Conservation (phyloP, 2,797 vertebrate species). For the Orientallactaga sibirica region DNA sequence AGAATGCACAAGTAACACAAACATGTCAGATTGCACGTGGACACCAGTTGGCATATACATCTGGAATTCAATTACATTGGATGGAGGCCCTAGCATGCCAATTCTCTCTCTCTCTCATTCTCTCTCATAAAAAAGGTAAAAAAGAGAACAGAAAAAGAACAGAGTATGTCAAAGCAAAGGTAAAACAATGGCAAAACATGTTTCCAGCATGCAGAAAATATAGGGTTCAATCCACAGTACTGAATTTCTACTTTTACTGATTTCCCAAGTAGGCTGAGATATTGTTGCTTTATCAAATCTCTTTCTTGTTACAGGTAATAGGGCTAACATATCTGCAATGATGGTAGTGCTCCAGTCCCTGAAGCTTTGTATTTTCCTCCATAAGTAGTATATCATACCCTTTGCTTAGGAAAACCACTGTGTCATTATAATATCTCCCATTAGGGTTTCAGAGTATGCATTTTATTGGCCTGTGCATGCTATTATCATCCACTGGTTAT, state of each 20-base stretch:
- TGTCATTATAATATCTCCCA: background rate
- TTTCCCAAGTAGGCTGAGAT: background rate
- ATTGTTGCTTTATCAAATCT: background rate
- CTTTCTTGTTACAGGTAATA: background rate
- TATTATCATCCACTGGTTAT: background rate
- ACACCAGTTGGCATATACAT: too few species aligned
- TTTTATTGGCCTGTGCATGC: background rate
- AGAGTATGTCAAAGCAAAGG: background rate
- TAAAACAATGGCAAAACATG: background rate
- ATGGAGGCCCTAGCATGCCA: too few species aligned
- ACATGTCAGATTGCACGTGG: too few species aligned
- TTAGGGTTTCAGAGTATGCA: conserved; percentile 8
- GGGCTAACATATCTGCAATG: background rate
- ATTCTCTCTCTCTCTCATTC: too few species aligned
- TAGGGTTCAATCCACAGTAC: background rate
- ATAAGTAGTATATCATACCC: background rate
- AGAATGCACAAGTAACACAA: too few species aligned
- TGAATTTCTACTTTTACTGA: too few species aligned
- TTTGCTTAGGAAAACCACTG: conserved; percentile 1
- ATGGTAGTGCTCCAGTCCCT: background rate
- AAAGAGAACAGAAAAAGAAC: too few species aligned
- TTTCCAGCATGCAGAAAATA: background rate
- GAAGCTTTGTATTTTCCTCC: conserved; percentile 15
- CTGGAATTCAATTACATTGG: too few species aligned
- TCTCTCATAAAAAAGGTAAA: too few species aligned